Evolutionary conservation across 2,113 vertebrate genomes (phyloP), one percentile per base, ranked within the genome.

Genomic region (Ornithorhynchus anatinus): DNA sequence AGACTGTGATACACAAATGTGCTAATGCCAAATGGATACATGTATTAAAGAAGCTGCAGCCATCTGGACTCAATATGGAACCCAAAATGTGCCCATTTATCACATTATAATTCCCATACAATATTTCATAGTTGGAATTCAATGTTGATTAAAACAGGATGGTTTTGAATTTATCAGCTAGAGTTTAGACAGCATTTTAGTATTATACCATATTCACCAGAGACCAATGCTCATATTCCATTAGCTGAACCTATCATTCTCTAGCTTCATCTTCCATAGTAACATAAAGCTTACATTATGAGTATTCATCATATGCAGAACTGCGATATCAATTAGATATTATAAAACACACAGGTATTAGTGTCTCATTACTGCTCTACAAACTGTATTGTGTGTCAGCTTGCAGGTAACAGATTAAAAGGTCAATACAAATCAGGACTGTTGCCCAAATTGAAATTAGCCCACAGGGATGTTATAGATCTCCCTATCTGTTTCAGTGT

Each of bases 61-160:
- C 89, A 94, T 93, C 93, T 93, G 91, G 86, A 85, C 86, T 79
- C 88, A 91, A 79, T 89, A 86, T 86, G 90, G 84, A 74, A 77
- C 25, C 10, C 59, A 84, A 83, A 90, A 86, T 86, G 77, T 76
- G 69, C 77, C 72, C 40, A 88, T 90, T 91, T 91, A 87, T 92
- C 89, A 92, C 89, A 81, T 80, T 84, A 59, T 75, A 90, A 81
- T 88, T 85, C 59, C 48, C 58, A 82, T 80, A 40, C 6, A 82
- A 73, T 79, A 58, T 79, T 90, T 75, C 82, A 77, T 84, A 88
- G 82, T 72, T 70, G 33, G 69, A 84, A 84, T 85, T 88, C 79
- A 84, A 29, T 80, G 51, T 51, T 87, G 69, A 88, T 82, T 75
- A 85, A 72, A 86, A 87, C 42, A 69, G 64, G 79, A 84, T 82